phyloP scores from a whole-genome alignment of 1,140 invertebrate species.

The Chionoecetes opilio region DNA sequence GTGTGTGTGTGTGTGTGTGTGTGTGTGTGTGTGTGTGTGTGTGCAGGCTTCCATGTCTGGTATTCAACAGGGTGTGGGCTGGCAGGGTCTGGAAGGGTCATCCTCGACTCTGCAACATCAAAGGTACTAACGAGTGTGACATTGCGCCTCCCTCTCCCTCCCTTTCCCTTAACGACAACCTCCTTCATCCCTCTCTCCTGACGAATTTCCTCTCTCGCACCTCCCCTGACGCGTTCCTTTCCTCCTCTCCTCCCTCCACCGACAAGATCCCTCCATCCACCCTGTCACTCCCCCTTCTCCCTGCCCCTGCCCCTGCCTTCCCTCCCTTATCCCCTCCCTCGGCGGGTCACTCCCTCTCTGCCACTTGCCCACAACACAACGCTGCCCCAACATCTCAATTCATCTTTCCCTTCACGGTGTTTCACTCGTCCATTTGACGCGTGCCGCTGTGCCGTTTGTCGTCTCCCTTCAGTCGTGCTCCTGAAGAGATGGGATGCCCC shows the following conservation, averaged over 20 bases:
- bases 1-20: too few relatives aligned
- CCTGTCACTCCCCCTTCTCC: too few relatives aligned
- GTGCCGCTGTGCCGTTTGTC: not conserved
- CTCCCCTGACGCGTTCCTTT: too few relatives aligned
- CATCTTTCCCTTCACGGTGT: not conserved
- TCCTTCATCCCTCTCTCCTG: not conserved
- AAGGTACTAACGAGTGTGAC: conserved; percentile 5
- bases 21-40: too few relatives aligned
- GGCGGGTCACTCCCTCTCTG: not conserved
- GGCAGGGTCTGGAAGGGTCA: not conserved
- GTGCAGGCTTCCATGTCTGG: too few relatives aligned
- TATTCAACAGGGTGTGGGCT: too few relatives aligned
- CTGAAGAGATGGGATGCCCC: not conserved
- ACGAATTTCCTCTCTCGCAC: not conserved
- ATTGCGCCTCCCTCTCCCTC: not conserved
- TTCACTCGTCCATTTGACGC: not conserved
- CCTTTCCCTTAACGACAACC: not conserved
- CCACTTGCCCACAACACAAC: not conserved
- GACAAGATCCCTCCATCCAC: too few relatives aligned
- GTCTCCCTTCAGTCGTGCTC: not conserved
- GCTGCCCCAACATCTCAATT: not conserved
- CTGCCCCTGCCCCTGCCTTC: too few relatives aligned
- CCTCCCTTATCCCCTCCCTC: not conserved
- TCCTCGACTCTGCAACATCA: not conserved
- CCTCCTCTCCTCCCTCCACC: too few relatives aligned